phyloP scores from a whole-genome alignment of 2,888 invertebrate species.

The Eupithecia tripunctaria region DNA sequence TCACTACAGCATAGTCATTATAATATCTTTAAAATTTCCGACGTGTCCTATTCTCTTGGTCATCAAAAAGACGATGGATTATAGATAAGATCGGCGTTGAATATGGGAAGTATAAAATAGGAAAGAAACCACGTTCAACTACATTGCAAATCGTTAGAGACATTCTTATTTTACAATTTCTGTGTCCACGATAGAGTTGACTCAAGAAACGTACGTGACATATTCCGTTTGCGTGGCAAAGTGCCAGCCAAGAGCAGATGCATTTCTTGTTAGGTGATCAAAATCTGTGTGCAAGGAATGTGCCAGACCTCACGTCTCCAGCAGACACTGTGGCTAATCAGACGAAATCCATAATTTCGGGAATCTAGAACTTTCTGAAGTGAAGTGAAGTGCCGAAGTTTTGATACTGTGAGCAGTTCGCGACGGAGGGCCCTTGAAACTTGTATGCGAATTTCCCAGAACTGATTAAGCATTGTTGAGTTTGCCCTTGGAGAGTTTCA shows the following conservation, averaged over 20 bases:
- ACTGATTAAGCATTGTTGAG: conserved; percentile 34
- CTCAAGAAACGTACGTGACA: conserved; percentile 2
- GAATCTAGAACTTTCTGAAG: conserved; percentile 24
- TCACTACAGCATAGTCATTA: conserved; percentile 36
- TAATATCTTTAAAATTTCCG: conserved; percentile 23
- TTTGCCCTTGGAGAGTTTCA: conserved; percentile 27
- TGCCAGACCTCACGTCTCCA: conserved; percentile 6
- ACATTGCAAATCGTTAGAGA: neutral
- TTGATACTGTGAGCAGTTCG: conserved; percentile 18
- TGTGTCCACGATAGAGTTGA: neutral
- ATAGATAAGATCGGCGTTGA: neutral
- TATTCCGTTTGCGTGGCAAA: conserved; percentile 5
- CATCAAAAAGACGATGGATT: neutral
- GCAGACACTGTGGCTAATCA: conserved; percentile 13
- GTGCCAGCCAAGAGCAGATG: conserved; percentile 10
- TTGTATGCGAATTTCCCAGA: conserved; percentile 25
- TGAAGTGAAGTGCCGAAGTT: conserved; percentile 28
- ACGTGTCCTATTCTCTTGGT: neutral
- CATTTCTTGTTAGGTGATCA: conserved; percentile 1
- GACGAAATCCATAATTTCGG: conserved; percentile 20
- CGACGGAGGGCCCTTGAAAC: conserved; percentile 34
- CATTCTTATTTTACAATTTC: neutral
- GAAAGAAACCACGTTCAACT: neutral
- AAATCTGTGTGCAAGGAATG: conserved; percentile 3
- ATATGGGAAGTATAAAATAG: neutral